Base-by-base conservation (phyloP, 2,797 vertebrate species). In the Sparus aurata region DNA sequence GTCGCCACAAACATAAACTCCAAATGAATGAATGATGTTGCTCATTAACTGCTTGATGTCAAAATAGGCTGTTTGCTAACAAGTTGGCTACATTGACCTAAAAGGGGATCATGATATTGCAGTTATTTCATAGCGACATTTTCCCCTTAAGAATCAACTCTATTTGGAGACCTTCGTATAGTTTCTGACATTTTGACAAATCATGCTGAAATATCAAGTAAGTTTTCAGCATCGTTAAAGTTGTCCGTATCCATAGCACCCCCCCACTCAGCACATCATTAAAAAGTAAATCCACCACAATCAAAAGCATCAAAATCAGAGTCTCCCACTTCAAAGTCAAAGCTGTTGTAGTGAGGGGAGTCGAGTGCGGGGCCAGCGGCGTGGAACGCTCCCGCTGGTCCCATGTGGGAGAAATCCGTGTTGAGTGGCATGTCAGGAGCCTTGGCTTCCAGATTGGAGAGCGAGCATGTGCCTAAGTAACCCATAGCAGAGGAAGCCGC, bases 251-350 rank as follows among this genome's bases (percentile, higher is more conserved):
- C 5, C n/a, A n/a, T 4, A 49, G 34, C 71, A 34, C 30, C 34
- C 34, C 34, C 34, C 61, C 41, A 62, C 12, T 12, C 30, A 62
- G 10, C 25, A 25, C 16, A 62, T 46, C 2, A 23, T 80, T 85
- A 95, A 82, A 96, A 95, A 66, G 91, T 90, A 84, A 95, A 95
- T 3, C 93, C 94, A 18, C 95, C 92, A 52, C 93, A 95, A 61
- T 95, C 95, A 76, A 95, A 95, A 69, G 85, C 82, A 59, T 95
- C 93, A 50, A 94, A 95, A 86, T 95, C 94, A 22, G 94, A 92
- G 84, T 94, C 88, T 43, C 87, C 87, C 75, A 92, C 87, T 62
- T 95, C 93, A 66, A 93, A 95, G 72, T 95, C 94, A 60, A 94
- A 94, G 66, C 79, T 90, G 82, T 91, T 92, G 3, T 88, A 94